Conservation (phyloP, 2,113 vertebrate species). For the Nanorana parkeri region DNA sequence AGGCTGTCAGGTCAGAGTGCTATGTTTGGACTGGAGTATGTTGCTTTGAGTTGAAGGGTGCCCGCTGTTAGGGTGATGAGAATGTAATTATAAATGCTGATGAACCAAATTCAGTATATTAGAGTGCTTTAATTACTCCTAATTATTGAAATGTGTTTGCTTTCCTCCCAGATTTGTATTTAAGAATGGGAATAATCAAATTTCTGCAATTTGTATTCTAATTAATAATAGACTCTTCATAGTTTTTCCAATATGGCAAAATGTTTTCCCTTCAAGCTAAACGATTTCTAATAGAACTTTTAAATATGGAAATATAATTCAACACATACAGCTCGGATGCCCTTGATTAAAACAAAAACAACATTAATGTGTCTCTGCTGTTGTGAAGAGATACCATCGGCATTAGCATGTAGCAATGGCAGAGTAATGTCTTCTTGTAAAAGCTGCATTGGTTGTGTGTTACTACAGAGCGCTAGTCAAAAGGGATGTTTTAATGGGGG, state of each 20-base stretch:
- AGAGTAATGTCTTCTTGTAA: background rate
- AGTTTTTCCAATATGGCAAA: background rate
- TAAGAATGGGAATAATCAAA: background rate
- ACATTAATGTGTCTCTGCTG: background rate
- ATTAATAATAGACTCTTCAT: constrained; percentile 4
- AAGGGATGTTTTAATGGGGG: constrained; percentile 5
- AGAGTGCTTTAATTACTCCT: too few relatives aligned
- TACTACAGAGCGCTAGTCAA: background rate
- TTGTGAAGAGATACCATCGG: background rate
- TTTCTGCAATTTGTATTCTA: constrained; percentile 15
- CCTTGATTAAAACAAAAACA: constrained; percentile 7
- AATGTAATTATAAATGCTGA: too few relatives aligned
- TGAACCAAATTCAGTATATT: too few relatives aligned
- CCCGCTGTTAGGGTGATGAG: too few relatives aligned
- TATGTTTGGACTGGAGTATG: too few relatives aligned
- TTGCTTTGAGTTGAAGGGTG: too few relatives aligned
- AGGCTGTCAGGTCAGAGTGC: too few relatives aligned
- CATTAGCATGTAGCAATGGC: background rate
- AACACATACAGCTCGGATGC: background rate
- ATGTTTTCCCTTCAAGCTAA: constrained; percentile 1
- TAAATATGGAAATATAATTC: constrained; percentile 20
- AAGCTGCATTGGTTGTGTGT: background rate
- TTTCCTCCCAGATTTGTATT: background rate
- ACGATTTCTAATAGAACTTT: background rate
- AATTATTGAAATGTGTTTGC: too few relatives aligned